These are phyloP conservation scores for Tetramorium bicarinatum DNA, from an alignment of 2,888 invertebrate genomes.

Conservation along the genomic window DNA sequence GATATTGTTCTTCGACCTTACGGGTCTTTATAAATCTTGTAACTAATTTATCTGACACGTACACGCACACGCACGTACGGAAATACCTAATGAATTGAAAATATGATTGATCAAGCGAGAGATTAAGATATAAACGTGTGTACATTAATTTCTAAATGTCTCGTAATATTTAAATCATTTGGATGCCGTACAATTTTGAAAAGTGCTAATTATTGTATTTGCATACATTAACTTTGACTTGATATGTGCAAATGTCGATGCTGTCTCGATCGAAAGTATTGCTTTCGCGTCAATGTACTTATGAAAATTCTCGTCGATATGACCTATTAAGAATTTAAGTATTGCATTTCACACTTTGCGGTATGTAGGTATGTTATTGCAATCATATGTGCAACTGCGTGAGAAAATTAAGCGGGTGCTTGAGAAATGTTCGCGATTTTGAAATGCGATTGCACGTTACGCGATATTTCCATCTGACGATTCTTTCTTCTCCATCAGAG, in stretches of 20 bases:
- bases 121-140: neutral
- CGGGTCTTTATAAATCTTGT: neutral
- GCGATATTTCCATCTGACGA: conserved; percentile 12
- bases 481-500: neutral
- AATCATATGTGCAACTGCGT: neutral
- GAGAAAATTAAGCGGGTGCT: conserved; percentile 29
- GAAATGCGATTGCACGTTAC: conserved; percentile 24
- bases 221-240: neutral
- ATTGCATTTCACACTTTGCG: neutral
- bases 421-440: conserved; percentile 31
- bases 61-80: no score
- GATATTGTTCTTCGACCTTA: neutral
- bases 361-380: neutral
- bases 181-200: neutral
- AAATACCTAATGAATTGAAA: neutral
- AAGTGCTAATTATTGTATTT: neutral
- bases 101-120: neutral
- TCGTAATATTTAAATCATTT: neutral
- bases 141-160: neutral
- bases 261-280: neutral
- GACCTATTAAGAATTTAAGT: conserved; percentile 20
- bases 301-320: neutral
- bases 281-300: neutral
- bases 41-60: neutral
- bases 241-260: neutral